phyloP scores from a whole-genome alignment of 1,140 invertebrate genomes.

The Pissodes strobi region DNA sequence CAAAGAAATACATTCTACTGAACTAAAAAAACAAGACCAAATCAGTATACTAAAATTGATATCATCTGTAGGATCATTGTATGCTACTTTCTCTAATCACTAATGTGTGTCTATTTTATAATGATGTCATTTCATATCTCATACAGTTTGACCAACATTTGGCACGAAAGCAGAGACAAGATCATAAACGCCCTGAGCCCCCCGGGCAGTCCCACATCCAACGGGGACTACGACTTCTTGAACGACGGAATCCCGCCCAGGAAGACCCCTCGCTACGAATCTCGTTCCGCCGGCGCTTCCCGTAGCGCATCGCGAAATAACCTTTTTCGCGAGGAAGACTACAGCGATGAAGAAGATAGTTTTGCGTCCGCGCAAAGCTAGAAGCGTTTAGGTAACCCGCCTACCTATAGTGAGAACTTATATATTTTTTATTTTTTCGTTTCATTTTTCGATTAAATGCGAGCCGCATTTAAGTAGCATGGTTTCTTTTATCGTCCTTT shows the following conservation, averaged over 20 bases:
- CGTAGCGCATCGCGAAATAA: conserved; percentile 35
- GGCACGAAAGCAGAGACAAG: conserved; percentile 87
- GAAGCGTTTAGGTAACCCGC: too few species aligned
- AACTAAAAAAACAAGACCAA: too few species aligned
- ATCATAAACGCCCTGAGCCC: conserved; percentile 89
- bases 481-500: too few species aligned
- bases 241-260: conserved; percentile 44
- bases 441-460: too few species aligned
- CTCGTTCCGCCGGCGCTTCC: conserved; percentile 36
- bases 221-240: conserved; percentile 50
- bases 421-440: too few species aligned
- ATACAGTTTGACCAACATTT: conserved; percentile 75
- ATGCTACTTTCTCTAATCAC: background rate
- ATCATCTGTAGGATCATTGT: background rate
- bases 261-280: conserved; percentile 48
- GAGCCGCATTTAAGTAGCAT: too few species aligned
- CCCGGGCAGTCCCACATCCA: conserved; percentile 60
- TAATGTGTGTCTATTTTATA: background rate
- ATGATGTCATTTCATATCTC: too few species aligned
- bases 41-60: too few species aligned
- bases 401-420: too few species aligned
- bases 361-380: conserved; percentile 30
- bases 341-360: conserved; percentile 49
- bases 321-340: conserved; percentile 43
- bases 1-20: too few species aligned